Evolutionary conservation across 2,113 vertebrate genomes (phyloP), one percentile per base, ranked within the genome.

Genomic region (Vanacampus margaritifer): DNA sequence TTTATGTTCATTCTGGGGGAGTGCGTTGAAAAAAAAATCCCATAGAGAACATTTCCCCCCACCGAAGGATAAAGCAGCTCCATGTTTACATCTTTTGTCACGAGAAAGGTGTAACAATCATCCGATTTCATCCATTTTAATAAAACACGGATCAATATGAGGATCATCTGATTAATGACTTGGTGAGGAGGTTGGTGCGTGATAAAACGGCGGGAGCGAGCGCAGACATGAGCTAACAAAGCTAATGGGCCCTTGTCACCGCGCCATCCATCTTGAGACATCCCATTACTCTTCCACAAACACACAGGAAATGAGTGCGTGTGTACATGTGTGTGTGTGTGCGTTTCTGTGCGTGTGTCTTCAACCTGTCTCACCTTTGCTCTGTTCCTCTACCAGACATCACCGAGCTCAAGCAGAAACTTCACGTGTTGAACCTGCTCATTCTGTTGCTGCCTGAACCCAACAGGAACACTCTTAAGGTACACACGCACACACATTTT

Each of bases 381-480:
- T 72, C 2, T 1, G 9, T 69, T 35, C 43, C 41, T 67, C 21
- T 41, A 67, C 41, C 65, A 96, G 95, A 94, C 77, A 94, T 96
- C 76, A 89, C 90, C 45, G 92, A 96, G 46, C 86, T 93, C 76
- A 95, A 92, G 56, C 95, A 95, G 84, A 94, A 94, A 73, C 86
- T 97, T 13, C 94, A 95, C 77, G 92, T 95, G 73, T 90, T 96
- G 14, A 95, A 96, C 75, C 91, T 96, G 41, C 94, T 96, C 21
- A 85, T 95, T 68, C 84, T 97, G 63, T 89, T 94, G 72, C 92
- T 96, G 41, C 95, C 94, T 0, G 95, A 97, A 64, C 89, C 94
- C 61, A 95, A 95, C 89, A 93, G 95, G 75, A 94, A 91, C 79
- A 94, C 95, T 37, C 84, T 97, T 10, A 96, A 97, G 94, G 95